Conservation (phyloP, 1,140 invertebrate species). For the Melipona quadrifasciata region DNA sequence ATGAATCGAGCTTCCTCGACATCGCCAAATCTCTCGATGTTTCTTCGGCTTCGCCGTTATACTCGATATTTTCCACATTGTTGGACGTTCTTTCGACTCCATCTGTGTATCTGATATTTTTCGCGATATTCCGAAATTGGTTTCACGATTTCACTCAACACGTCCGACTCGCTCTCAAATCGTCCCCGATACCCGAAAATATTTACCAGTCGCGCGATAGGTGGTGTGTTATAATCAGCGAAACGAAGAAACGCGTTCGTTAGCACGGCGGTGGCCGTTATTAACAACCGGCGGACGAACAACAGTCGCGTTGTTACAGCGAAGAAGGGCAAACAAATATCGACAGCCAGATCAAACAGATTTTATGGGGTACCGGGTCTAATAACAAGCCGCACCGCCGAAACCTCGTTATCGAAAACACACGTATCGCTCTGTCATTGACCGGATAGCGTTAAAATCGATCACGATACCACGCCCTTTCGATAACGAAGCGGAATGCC, state of each 20-base stretch:
- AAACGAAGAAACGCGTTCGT: not conserved
- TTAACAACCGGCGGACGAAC: not conserved
- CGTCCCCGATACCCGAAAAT: not conserved
- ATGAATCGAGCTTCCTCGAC: too few species aligned
- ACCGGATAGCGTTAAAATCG: slow-evolving; percentile 48
- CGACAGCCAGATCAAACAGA: slow-evolving; percentile 17
- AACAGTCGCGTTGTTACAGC: not conserved
- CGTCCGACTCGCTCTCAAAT: too few species aligned
- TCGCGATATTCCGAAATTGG: too few species aligned
- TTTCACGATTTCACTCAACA: too few species aligned
- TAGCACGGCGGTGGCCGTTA: too few species aligned
- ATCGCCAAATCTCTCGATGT: too few species aligned
- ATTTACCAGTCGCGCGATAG: not conserved
- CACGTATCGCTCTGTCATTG: slow-evolving; percentile 38
- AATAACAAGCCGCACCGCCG: slow-evolving; percentile 2
- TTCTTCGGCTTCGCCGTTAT: too few species aligned
- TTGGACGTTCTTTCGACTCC: too few species aligned
- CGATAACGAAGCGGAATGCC: slow-evolving; percentile 46
- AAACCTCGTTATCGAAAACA: slow-evolving; percentile 42
- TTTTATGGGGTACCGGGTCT: slow-evolving; percentile 4
- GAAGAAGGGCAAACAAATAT: not conserved
- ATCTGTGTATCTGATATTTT: too few species aligned
- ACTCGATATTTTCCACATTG: too few species aligned
- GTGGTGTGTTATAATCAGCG: not conserved
- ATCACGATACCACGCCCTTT: slow-evolving; percentile 46